Evolutionary conservation across 2,888 invertebrate genomes (phyloP), one percentile per base, ranked within the genome.

Genomic region (Ctenicera cuprea): DNA sequence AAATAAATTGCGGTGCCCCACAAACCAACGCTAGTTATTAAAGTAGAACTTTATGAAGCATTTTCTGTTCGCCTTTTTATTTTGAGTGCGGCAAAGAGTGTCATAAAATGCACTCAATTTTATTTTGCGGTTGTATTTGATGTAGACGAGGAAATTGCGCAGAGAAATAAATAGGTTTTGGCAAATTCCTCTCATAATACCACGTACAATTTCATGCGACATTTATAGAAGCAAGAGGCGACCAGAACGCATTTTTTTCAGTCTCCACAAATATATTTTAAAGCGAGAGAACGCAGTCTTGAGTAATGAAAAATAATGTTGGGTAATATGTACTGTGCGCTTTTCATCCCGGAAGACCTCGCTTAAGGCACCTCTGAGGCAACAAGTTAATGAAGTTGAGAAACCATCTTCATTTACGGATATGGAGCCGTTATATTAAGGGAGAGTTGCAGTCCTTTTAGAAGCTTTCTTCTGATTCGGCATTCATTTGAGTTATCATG

Each of bases 331-430:
- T 30, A 33, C 12, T 22, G 33, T 14, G 54, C 30, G 54, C 54
- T 9, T 54, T 30, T 54, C 54, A 33, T 54, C 26, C 33, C 54
- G 30, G 30, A n/a, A 16, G 45, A 45, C 45, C 18, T 45, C 8
- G 18, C 45, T 14, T 30, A 30, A 30, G 30, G 54, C 9, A 54
- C 54, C 54, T 54, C 54, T 22, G 30, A 30, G 54, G 54, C 54
- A 54, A 54, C 54, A 54, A 54, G 54, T 54, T 54, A 54, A 54
- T 54, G 54, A 54, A 33, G 54, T 54, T 45, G 45, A 45, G 45
- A 45, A 45, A 45, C 14, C 14, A 14, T 9, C 16, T 30, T 54
- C 30, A 7, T 30, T 54, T 54, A 26, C 30, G 30, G 14, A 30
- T 54, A 48, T 48, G 20, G 48, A 4, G 48, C 16, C 18, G 16